Evolutionary conservation across 2,888 invertebrate species (phyloP), one percentile per base, ranked within the genome.

Genomic region (Hyles lineata): DNA sequence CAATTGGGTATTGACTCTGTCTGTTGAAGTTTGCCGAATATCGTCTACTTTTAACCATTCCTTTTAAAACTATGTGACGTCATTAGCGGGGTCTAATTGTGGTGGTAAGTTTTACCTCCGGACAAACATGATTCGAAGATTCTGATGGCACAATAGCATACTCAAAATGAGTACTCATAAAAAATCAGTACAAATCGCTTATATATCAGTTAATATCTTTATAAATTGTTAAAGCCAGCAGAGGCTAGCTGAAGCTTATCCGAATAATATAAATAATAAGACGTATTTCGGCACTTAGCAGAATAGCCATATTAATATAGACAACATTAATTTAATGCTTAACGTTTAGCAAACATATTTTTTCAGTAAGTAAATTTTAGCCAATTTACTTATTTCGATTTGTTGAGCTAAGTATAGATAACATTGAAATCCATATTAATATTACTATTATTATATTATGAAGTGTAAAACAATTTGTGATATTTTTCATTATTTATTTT

Each of bases 1-100:
- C 29, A 52, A 55, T 58, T 70, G 70, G 55, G 29, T 58, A 43
- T 59, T 59, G 59, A 72, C 43, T 72, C 25, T 8, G 67, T 25
- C 58, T 59, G 69, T 59, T 67, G 35, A 25, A 32, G 29, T 32
- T n/a, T 70, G 70, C 70, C 25, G 52, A 15, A 23, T 23, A 23
- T 5, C 43, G 23, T 67, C 50, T 62, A 32, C 32, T 32, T 21
- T 8, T 29, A 2, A n/a, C n/a, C 9, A 58, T 63, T 35, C 21
- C 1, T 43, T 43, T 43, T 43, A 43, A 2, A 15, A 15, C 11
- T 3, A 43, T 43, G 43, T 43, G 43, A 43, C 43, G 43, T 43
- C 15, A 43, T 15, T 43, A 15, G 43, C 43, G 43, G 43, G 43
- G 43, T 43, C 43, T 43, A 15, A 43, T 43, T 15, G 8, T 35